A percentile compares a stretch with the other conserved stretches of the same genome.
These are phyloP conservation scores for Gallinago media DNA, from an alignment of 2,113 vertebrate species.

Conservation along the genomic window DNA sequence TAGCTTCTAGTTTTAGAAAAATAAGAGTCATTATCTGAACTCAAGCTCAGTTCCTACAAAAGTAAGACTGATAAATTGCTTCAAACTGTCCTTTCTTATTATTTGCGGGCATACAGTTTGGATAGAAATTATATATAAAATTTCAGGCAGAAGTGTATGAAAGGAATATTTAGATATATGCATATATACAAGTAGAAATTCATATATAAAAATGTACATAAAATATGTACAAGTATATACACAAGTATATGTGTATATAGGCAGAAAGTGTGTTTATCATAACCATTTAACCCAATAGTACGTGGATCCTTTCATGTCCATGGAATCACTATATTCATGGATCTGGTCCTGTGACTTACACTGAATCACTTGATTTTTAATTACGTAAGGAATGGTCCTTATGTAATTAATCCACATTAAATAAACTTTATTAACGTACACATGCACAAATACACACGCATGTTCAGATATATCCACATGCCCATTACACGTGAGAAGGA, in stretches of 20 bases:
- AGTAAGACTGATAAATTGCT: background rate
- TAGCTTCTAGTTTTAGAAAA: slow-evolving; percentile 48
- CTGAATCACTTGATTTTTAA: background rate
- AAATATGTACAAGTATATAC: background rate
- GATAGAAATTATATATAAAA: background rate
- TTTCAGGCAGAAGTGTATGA: background rate
- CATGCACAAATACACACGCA: background rate
- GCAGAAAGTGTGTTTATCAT: background rate
- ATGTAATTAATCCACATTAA: background rate
- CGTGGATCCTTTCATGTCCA: background rate
- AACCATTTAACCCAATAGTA: background rate
- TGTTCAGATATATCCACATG: background rate
- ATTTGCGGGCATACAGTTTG: background rate
- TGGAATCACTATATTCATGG: background rate
- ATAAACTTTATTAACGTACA: background rate
- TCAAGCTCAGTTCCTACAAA: background rate
- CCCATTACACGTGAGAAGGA: background rate
- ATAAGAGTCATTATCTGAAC: background rate
- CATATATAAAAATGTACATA: background rate
- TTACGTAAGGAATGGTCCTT: background rate
- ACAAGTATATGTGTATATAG: background rate
- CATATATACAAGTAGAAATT: background rate
- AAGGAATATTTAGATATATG: background rate
- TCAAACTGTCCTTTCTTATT: background rate
- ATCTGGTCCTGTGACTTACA: background rate